Percentiles rank a stretch among this genome's conserved stretches.
phyloP scores from a whole-genome alignment of 53 echinoderm and acorn worm genomes.

The Mesocentrotus franciscanus region DNA sequence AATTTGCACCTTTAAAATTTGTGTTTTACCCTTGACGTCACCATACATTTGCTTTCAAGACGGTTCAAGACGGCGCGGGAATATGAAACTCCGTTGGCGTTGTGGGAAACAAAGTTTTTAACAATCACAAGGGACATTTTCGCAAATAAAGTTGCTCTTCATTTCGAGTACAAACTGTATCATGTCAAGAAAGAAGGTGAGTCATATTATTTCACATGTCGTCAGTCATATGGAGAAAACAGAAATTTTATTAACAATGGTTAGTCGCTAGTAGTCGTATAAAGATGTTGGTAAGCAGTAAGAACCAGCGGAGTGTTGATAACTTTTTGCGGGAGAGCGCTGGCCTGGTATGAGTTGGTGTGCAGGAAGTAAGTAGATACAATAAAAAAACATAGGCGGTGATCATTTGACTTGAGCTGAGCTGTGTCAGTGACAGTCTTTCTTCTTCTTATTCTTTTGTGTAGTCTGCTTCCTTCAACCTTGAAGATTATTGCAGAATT shows the following conservation, averaged over 20 bases:
- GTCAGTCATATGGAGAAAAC: background rate
- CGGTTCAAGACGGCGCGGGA: background rate
- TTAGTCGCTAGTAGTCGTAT: background rate
- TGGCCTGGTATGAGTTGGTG: background rate
- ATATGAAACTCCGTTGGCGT: background rate
- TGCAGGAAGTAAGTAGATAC: background rate
- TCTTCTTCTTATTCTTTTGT: no score
- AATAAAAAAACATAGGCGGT: no score
- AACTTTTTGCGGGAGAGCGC: background rate
- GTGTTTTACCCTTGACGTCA: background rate
- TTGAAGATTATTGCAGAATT: no score
- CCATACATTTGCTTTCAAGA: background rate
- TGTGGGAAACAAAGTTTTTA: background rate
- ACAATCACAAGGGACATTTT: background rate
- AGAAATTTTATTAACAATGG: background rate
- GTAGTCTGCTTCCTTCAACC: no score
- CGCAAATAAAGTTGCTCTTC: background rate
- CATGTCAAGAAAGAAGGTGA: background rate
- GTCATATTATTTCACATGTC: background rate
- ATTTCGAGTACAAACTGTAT: background rate
- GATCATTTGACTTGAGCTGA: no score
- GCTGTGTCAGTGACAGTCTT: background rate
- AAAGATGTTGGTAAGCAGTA: background rate
- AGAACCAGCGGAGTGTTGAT: background rate
- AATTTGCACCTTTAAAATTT: no score